Base-by-base conservation (phyloP, 1,140 invertebrate species). In the Glomeris maerens region DNA sequence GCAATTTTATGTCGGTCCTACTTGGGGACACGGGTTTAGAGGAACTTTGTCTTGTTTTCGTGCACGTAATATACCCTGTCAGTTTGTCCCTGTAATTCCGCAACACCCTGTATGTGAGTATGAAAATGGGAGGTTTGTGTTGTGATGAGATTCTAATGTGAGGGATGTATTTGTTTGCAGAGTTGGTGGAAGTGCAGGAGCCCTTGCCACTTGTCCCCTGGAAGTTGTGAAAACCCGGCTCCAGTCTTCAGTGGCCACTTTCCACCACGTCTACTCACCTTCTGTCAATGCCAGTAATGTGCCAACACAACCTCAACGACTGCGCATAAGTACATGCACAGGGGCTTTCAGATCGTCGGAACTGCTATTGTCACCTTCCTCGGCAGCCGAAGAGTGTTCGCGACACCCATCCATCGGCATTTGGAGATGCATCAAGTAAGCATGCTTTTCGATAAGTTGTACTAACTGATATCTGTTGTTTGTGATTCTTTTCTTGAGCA, bases 191-290 rank as follows among this genome's bases (percentile, higher is more conserved):
- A 98, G 93, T 23, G 81, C 86, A 36, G 94, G 93, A 52, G 93
- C 93, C 7, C 85, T 97, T 53, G 79, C 94, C 31, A 98, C 95
- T 55, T 98, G 94, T 72, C 95, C 95, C 0, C 71, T 99, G 55
- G 95, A 99, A 74, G 94, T 98, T 49, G 87, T 99, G 3, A 99
- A 98, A 71, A 98, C 95, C 2, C 77, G 95, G 41, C 75, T 97
- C 48, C 95, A 98, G 67, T 96, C 92, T 10, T 95, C 91, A 25
- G 56, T 63, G 55, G 47, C 61, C 49, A 53, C 38, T 40, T 57
- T 55, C 51, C 44, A 55, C 52, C 13, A 25, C 10, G 40, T 29
- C 41, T 21, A 51, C 54, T n/a, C 56, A 56, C 39, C 50, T 57
- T 13, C 13, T 55, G 52, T 14, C 55, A 59, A n/a, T 49, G 52